These are phyloP conservation scores for Pteria penguin DNA, from an alignment of 2,888 invertebrate species.

Conservation along the genomic window DNA sequence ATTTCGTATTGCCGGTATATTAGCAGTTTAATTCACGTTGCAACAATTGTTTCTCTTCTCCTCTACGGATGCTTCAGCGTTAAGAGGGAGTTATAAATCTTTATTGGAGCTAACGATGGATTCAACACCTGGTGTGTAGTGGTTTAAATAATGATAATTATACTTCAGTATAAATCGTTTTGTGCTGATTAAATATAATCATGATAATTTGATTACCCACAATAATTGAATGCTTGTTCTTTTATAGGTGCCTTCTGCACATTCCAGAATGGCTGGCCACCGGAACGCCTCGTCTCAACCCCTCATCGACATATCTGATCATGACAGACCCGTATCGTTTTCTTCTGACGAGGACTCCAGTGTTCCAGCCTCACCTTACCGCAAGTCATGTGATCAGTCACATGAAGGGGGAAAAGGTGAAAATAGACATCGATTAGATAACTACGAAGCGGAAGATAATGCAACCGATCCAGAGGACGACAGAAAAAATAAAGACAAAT, in stretches of 20 bases:
- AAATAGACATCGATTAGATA: slow-evolving; percentile 15
- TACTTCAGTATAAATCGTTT: too few relatives aligned
- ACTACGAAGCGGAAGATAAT: slow-evolving; percentile 32
- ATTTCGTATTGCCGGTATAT: not conserved
- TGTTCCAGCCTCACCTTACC: slow-evolving; percentile 35
- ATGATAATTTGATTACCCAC: too few relatives aligned
- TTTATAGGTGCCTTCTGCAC: slow-evolving; percentile 37
- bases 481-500: slow-evolving; percentile 14
- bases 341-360: slow-evolving; percentile 46
- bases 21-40: not conserved
- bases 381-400: slow-evolving; percentile 12
- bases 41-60: not conserved
- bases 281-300: slow-evolving; percentile 31
- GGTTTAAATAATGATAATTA: slow-evolving; percentile 11
- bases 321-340: slow-evolving; percentile 38
- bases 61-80: not conserved
- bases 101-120: not conserved
- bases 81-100: not conserved
- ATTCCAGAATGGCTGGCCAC: slow-evolving; percentile 29
- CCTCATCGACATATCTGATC: slow-evolving; percentile 34
- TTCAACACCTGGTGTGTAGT: not conserved
- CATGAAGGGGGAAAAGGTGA: slow-evolving; percentile 3
- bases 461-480: slow-evolving; percentile 23
- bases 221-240: too few relatives aligned
- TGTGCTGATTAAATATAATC: too few relatives aligned